phyloP scores from a whole-genome alignment of 2,888 invertebrate genomes.

The Agonopterix heracliana region DNA sequence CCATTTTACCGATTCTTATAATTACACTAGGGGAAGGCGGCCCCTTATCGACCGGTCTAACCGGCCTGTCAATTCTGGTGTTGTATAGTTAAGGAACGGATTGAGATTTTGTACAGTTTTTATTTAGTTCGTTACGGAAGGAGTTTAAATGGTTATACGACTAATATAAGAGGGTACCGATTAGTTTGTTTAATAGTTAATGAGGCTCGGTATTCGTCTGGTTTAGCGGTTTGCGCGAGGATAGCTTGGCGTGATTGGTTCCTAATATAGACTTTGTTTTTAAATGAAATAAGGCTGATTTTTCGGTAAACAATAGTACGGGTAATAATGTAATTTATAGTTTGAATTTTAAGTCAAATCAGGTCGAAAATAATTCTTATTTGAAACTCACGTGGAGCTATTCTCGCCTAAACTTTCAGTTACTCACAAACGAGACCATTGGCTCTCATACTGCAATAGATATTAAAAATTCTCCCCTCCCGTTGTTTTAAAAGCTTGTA shows the following conservation, averaged over 20 bases:
- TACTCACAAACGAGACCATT: background rate
- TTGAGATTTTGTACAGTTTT: constrained; percentile 53
- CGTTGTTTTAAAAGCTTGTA: background rate
- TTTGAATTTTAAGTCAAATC: constrained; percentile 33
- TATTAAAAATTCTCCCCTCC: background rate
- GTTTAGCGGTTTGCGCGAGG: constrained; percentile 41
- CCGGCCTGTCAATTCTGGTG: constrained; percentile 35
- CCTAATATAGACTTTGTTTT: constrained; percentile 69
- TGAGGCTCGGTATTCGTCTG: constrained; percentile 31
- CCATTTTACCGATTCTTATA: constrained; percentile 22
- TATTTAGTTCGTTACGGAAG: constrained; percentile 23
- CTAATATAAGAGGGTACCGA: constrained; percentile 21
- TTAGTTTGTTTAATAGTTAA: constrained; percentile 18
- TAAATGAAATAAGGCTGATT: constrained; percentile 61
- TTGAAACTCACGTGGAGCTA: constrained; percentile 38
- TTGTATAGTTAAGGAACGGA: constrained; percentile 32
- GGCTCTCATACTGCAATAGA: background rate
- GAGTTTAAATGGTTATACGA: constrained; percentile 35
- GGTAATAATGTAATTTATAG: constrained; percentile 50
- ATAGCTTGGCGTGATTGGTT: constrained; percentile 59
- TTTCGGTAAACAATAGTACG: constrained; percentile 58
- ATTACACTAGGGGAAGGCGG: constrained; percentile 62
- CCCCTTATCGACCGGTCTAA: constrained; percentile 35
- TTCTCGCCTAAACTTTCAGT: constrained; percentile 36
- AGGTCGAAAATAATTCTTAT: constrained; percentile 29